phyloP scores from a whole-genome alignment of 2,888 invertebrate species.

The Drosophila ochracea region DNA sequence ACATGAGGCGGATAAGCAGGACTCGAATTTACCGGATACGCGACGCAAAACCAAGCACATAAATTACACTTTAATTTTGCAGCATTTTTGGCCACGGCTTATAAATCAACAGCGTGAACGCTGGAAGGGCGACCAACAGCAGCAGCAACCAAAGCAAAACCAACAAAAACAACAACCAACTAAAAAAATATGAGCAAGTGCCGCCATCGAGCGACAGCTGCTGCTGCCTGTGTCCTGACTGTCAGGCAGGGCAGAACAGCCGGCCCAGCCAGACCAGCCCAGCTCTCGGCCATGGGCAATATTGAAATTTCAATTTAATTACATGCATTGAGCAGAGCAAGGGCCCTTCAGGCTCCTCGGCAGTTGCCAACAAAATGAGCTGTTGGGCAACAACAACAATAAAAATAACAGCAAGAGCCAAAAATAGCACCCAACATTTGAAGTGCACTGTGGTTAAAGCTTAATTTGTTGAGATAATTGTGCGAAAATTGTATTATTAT shows the following conservation, averaged over 20 bases:
- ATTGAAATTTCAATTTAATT: slow-evolving; percentile 81
- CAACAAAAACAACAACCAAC: slow-evolving; percentile 19
- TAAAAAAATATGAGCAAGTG: slow-evolving; percentile 50
- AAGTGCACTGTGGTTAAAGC: slow-evolving; percentile 65
- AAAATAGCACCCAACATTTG: slow-evolving; percentile 6
- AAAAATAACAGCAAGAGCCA: slow-evolving; percentile 31
- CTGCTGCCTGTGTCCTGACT: slow-evolving; percentile 15
- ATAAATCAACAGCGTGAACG: slow-evolving; percentile 80
- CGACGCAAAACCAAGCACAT: slow-evolving; percentile 71
- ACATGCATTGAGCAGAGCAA: slow-evolving; percentile 64
- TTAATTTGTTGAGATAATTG: slow-evolving; percentile 79
- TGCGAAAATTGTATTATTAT: slow-evolving; percentile 77
- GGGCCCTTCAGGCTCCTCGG: slow-evolving; percentile 18
- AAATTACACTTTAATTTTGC: slow-evolving; percentile 84
- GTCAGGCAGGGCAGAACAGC: background rate
- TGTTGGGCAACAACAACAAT: slow-evolving; percentile 26
- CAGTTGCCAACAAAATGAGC: slow-evolving; percentile 54
- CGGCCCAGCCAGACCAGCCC: slow-evolving; percentile 8
- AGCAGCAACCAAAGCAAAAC: slow-evolving; percentile 4
- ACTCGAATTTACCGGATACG: slow-evolving; percentile 49
- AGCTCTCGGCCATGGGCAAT: slow-evolving; percentile 60
- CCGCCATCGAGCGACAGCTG: slow-evolving; percentile 57
- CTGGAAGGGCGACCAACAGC: slow-evolving; percentile 13
- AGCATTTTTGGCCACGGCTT: slow-evolving; percentile 83
- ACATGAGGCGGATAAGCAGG: slow-evolving; percentile 68